Evolutionary conservation across 2,888 invertebrate genomes (phyloP).

Genomic region (Drosophila pseudotalamancana): DNA sequence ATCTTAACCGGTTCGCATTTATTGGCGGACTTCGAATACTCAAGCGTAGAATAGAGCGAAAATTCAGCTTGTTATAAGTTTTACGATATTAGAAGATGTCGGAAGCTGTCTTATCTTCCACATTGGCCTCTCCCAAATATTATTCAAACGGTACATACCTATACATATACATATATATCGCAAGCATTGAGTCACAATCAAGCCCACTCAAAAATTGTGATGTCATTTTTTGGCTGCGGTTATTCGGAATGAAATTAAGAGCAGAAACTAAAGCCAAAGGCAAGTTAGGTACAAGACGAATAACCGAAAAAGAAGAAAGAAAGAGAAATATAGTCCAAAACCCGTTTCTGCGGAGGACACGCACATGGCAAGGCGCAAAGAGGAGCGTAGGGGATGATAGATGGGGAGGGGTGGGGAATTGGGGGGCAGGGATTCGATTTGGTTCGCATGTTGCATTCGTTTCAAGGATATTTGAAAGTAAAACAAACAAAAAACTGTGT

Average conservation of each 20-base stretch:
- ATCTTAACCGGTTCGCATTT: background rate
- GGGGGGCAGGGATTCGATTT: slow-evolving; percentile 2
- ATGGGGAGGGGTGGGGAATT: background rate
- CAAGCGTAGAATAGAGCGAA: background rate
- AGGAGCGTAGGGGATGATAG: background rate
- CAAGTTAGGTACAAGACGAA: slow-evolving; percentile 27
- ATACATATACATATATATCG: background rate
- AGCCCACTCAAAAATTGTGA: slow-evolving; percentile 59
- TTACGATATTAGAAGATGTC: background rate
- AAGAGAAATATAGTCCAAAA: slow-evolving; percentile 17
- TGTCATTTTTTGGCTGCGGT: slow-evolving; percentile 60
- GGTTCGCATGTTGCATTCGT: slow-evolving; percentile 61
- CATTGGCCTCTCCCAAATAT: background rate
- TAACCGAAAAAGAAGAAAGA: slow-evolving; percentile 12
- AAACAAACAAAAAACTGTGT: slow-evolving; percentile 1
- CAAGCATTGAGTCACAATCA: slow-evolving; percentile 32
- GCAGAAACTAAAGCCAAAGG: slow-evolving; percentile 40
- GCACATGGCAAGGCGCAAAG: slow-evolving; percentile 1
- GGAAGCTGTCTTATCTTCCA: background rate
- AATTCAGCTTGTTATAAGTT: background rate
- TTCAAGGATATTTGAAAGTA: slow-evolving; percentile 41
- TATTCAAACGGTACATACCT: background rate
- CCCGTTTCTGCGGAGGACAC: slow-evolving; percentile 35
- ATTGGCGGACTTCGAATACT: background rate
- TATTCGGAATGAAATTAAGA: slow-evolving; percentile 55